These are phyloP conservation scores for Synanthedon formicaeformis DNA, from an alignment of 2,888 invertebrate species.

Conservation along the genomic window DNA sequence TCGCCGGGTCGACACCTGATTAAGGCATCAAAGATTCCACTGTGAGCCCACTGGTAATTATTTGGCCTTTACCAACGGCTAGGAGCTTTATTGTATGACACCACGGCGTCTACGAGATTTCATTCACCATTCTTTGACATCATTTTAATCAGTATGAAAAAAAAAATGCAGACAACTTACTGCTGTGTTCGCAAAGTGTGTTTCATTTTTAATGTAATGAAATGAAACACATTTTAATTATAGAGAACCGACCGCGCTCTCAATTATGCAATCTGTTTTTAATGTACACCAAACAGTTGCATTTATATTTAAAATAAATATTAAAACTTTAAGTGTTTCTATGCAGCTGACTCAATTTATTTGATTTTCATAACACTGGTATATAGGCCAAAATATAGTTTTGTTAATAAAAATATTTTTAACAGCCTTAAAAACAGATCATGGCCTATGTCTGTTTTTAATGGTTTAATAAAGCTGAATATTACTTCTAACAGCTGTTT, in stretches of 20 bases:
- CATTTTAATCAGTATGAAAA: neutral
- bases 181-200: neutral
- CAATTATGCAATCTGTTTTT: neutral
- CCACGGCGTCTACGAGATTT: neutral
- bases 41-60: conserved; percentile 39
- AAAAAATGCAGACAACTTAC: neutral
- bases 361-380: no score
- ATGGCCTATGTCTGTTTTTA: no score
- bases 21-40: conserved; percentile 51
- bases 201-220: neutral
- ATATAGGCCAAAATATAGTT: no score
- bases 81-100: conserved; percentile 16
- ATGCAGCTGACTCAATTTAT: neutral
- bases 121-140: neutral
- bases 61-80: conserved; percentile 25
- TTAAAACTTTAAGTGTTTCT: neutral
- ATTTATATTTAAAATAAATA: neutral
- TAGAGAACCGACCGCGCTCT: neutral
- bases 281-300: neutral
- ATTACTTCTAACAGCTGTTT: no score
- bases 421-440: no score
- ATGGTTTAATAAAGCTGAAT: no score
- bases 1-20: conserved; percentile 43
- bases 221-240: neutral
- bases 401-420: no score